Conservation (phyloP, 2,797 vertebrate species). For the Silurus aristotelis region DNA sequence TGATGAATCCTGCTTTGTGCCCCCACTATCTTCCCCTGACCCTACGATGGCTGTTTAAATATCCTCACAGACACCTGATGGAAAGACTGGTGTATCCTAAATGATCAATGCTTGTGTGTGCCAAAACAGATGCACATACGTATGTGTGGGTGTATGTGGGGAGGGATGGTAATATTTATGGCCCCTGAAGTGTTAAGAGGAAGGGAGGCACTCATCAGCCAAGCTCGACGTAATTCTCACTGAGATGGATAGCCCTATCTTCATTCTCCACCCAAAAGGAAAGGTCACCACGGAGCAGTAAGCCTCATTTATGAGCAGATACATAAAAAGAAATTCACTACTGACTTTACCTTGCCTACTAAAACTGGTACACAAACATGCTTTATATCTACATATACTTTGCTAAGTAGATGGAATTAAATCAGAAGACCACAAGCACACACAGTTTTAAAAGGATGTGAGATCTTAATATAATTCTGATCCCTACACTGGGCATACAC, state of each 20-base stretch:
- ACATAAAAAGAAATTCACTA: slow-evolving; percentile 8
- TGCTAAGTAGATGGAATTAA: slow-evolving; percentile 13
- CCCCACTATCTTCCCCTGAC: neutral
- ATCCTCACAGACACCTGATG: slow-evolving; percentile 49
- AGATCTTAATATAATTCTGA: neutral
- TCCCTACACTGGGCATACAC: neutral
- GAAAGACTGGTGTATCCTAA: slow-evolving; percentile 34
- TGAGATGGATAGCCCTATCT: slow-evolving; percentile 47
- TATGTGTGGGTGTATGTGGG: neutral
- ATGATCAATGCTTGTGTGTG: slow-evolving; percentile 49
- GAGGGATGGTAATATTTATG: slow-evolving; percentile 43
- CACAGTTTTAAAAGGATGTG: no score
- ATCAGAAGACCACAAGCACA: neutral
- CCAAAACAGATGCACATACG: slow-evolving; percentile 28
- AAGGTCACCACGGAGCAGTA: slow-evolving; percentile 34
- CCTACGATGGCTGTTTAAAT: slow-evolving; percentile 44
- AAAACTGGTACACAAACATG: slow-evolving; percentile 34
- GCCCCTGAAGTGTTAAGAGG: slow-evolving; percentile 31
- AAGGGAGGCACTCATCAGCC: slow-evolving; percentile 44
- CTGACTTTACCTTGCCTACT: slow-evolving; percentile 17
- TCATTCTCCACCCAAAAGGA: slow-evolving; percentile 34
- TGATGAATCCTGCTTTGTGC: slow-evolving; percentile 37
- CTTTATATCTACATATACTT: slow-evolving; percentile 16
- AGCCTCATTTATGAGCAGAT: slow-evolving; percentile 38
- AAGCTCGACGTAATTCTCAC: slow-evolving; percentile 25